Percentiles rank a stretch among this genome's conserved stretches.
Conservation (phyloP, 2,888 invertebrate genomes). For the Endotricha flammealis region DNA sequence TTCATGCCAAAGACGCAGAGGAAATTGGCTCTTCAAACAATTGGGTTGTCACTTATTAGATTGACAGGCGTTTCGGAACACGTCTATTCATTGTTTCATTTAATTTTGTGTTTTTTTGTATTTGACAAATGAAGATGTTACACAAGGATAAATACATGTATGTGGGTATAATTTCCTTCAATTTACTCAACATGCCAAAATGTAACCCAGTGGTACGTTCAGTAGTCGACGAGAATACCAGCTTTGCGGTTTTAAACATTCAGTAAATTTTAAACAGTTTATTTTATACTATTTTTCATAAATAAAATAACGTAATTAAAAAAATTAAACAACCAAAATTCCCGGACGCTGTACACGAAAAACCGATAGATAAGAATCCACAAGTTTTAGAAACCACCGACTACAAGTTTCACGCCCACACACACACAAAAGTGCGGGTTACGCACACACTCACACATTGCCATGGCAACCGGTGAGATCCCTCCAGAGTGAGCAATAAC, state of each 20-base stretch:
- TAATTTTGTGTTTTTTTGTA: too few species aligned
- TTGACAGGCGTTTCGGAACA: neutral
- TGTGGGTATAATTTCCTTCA: too few species aligned
- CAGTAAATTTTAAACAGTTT: too few species aligned
- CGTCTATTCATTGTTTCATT: too few species aligned
- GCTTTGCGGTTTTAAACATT: too few species aligned
- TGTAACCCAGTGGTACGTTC: too few species aligned
- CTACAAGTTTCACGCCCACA: slow-evolving; percentile 50
- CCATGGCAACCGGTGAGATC: slow-evolving; percentile 51
- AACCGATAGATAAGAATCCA: slow-evolving; percentile 54
- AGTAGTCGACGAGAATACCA: too few species aligned
- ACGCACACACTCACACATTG: slow-evolving; percentile 46
- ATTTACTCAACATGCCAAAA: too few species aligned
- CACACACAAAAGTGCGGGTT: slow-evolving; percentile 36
- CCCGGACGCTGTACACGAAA: slow-evolving; percentile 33
- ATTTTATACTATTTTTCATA: too few species aligned
- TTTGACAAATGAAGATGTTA: too few species aligned
- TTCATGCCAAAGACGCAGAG: slow-evolving; percentile 1
- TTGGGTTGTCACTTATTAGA: slow-evolving; percentile 2
- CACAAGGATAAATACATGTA: too few species aligned
- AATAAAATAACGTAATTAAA: too few species aligned
- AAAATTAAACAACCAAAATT: slow-evolving; percentile 33
- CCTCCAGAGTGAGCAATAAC: slow-evolving; percentile 58
- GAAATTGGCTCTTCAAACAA: slow-evolving; percentile 2
- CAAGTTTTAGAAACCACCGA: slow-evolving; percentile 56